Conservation (phyloP, 2,888 invertebrate genomes). For the Plemyria rubiginata region DNA sequence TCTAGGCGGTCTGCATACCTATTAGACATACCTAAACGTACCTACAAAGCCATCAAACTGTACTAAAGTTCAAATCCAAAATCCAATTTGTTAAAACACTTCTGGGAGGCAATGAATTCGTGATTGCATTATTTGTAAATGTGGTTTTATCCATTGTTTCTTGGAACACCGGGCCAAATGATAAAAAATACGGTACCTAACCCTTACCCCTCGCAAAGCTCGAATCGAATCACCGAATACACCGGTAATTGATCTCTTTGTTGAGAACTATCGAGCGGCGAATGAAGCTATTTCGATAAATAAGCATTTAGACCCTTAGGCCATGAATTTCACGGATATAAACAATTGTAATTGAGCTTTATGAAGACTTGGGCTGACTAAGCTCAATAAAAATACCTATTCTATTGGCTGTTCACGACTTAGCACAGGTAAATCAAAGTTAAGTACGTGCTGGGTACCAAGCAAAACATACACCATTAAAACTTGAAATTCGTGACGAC, state of each 20-base stretch:
- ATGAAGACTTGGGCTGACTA: not conserved
- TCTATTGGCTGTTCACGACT: slow-evolving; percentile 16
- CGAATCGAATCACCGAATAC: slow-evolving; percentile 50
- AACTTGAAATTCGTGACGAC: slow-evolving; percentile 32
- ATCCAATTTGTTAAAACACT: slow-evolving; percentile 12
- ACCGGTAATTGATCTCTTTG: slow-evolving; percentile 49
- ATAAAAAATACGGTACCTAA: slow-evolving; percentile 24
- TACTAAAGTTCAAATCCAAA: slow-evolving; percentile 14
- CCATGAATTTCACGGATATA: slow-evolving; percentile 47
- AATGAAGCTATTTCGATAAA: slow-evolving; percentile 35
- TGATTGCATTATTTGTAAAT: slow-evolving; percentile 21
- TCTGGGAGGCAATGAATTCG: slow-evolving; percentile 8
- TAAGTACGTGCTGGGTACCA: slow-evolving; percentile 14
- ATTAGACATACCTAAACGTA: not conserved
- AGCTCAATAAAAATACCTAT: slow-evolving; percentile 15
- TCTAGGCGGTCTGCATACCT: not conserved
- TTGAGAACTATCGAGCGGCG: slow-evolving; percentile 47
- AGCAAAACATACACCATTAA: slow-evolving; percentile 24
- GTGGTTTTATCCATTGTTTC: slow-evolving; percentile 21
- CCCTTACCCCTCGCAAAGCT: slow-evolving; percentile 36
- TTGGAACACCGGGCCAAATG: slow-evolving; percentile 10
- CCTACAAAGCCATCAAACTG: slow-evolving; percentile 11
- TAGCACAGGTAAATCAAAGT: slow-evolving; percentile 29
- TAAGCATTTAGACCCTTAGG: slow-evolving; percentile 30
- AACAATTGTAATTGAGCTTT: slow-evolving; percentile 42